Conservation (phyloP, 2,888 invertebrate genomes). For the Drepana falcataria region DNA sequence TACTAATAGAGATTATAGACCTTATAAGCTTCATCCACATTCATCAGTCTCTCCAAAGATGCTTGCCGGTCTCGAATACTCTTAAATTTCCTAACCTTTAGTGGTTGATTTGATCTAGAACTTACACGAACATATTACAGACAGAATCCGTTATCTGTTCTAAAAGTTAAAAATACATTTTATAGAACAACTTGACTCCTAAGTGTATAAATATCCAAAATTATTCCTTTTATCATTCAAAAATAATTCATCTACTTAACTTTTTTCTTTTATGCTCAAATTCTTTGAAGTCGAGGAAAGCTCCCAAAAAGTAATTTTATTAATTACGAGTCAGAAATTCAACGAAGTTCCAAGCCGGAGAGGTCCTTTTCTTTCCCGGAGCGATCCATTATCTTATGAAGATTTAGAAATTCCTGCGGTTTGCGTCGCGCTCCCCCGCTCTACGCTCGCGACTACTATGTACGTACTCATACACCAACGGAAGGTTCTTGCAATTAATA, state of each 20-base stretch:
- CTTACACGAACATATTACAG: not conserved
- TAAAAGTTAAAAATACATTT: conserved; percentile 28
- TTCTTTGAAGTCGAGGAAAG: conserved; percentile 77
- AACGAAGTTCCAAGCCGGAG: conserved; percentile 72
- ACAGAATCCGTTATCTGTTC: conserved; percentile 11
- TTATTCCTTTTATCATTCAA: conserved; percentile 75
- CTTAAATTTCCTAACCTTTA: too few relatives aligned
- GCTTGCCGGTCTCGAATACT: too few relatives aligned
- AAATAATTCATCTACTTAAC: conserved; percentile 78
- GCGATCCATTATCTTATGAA: conserved; percentile 78
- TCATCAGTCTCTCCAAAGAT: too few relatives aligned
- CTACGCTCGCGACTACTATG: conserved; percentile 1
- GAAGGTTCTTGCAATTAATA: not conserved
- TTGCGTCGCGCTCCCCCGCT: conserved; percentile 40
- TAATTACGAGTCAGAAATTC: conserved; percentile 79
- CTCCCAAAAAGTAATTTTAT: conserved; percentile 79
- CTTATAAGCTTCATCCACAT: too few relatives aligned
- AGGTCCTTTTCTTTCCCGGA: conserved; percentile 72
- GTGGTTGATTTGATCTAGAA: too few relatives aligned
- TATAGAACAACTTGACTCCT: conserved; percentile 40
- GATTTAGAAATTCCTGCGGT: conserved; percentile 76
- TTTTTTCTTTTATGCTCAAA: conserved; percentile 76
- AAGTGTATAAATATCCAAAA: conserved; percentile 68
- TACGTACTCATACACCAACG: not conserved
- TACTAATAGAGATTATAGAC: too few relatives aligned